These are phyloP conservation scores for Glyphotaelius pellucidus DNA, from an alignment of 2,888 invertebrate species.

Conservation along the genomic window DNA sequence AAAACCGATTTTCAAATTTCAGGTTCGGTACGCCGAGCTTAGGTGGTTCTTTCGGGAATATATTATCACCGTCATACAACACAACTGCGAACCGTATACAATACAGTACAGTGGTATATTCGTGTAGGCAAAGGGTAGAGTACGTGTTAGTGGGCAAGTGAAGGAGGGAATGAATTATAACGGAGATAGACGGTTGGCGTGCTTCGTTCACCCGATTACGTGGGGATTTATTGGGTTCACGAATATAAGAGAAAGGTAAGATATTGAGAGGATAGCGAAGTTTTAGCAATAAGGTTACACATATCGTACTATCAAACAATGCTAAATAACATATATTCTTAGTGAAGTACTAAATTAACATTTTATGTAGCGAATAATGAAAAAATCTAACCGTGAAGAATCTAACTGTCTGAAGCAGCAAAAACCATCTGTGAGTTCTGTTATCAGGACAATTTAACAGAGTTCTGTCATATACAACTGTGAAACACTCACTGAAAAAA, in stretches of 20 bases:
- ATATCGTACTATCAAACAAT: background rate
- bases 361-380: background rate
- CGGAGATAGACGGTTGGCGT: conserved; percentile 43
- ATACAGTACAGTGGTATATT: background rate
- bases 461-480: too few relatives aligned
- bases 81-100: background rate
- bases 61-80: background rate
- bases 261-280: conserved; percentile 2
- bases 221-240: conserved; percentile 50
- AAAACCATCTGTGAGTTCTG: too few relatives aligned
- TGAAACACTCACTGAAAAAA: too few relatives aligned
- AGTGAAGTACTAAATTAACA: background rate
- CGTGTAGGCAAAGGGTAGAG: background rate
- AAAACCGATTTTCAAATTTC: background rate
- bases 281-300: background rate
- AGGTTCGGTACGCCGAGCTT: background rate
- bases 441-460: too few relatives aligned
- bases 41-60: background rate
- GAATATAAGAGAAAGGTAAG: conserved; percentile 22
- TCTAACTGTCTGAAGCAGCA: too few relatives aligned
- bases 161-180: conserved; percentile 46
- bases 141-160: conserved; percentile 12
- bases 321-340: background rate
- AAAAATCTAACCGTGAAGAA: too few relatives aligned
- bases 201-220: conserved; percentile 40